A percentile compares a stretch with the other conserved stretches of the same genome.
Evolutionary conservation across 2,797 vertebrate species (phyloP).

Genomic region (Gymnoscopelus braueri): DNA sequence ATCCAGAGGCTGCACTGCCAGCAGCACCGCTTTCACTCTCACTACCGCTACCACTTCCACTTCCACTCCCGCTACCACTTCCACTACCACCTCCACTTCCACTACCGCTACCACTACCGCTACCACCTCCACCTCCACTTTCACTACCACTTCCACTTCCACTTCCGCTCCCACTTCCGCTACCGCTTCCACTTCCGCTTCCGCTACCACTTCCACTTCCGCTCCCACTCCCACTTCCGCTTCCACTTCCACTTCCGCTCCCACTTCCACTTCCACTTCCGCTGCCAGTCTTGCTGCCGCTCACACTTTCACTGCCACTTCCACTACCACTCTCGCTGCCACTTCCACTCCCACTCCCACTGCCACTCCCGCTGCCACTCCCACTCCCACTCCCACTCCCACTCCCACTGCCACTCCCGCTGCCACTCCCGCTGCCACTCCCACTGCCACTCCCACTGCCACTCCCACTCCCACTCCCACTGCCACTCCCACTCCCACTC

Average conservation of each 20-base stretch:
- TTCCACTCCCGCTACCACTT: conserved; percentile 16
- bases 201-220: conserved; percentile 6
- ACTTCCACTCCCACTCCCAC: conserved; percentile 22
- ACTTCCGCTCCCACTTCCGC: conserved; percentile 48
- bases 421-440: conserved; percentile 8
- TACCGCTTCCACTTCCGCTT: conserved; percentile 42
- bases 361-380: not conserved
- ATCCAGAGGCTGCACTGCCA: conserved; percentile 44
- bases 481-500: not conserved
- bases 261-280: conserved; percentile 9
- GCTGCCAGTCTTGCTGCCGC: conserved; percentile 13
- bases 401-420: conserved; percentile 32
- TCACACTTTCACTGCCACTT: rapidly evolving
- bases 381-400: not conserved
- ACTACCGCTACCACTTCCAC: conserved; percentile 1
- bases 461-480: not conserved
- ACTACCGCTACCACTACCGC: conserved; percentile 11
- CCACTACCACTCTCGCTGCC: conserved; percentile 21
- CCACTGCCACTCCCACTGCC: conserved; percentile 10
- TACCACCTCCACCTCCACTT: rapidly evolving
- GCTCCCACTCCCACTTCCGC: not conserved
- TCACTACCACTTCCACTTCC: not conserved
- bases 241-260: conserved; percentile 11
- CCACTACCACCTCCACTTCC: conserved; percentile 7
- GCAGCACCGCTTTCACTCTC: conserved; percentile 31